phyloP scores from a whole-genome alignment of 2,113 vertebrate genomes.

The Bubo bubo region DNA sequence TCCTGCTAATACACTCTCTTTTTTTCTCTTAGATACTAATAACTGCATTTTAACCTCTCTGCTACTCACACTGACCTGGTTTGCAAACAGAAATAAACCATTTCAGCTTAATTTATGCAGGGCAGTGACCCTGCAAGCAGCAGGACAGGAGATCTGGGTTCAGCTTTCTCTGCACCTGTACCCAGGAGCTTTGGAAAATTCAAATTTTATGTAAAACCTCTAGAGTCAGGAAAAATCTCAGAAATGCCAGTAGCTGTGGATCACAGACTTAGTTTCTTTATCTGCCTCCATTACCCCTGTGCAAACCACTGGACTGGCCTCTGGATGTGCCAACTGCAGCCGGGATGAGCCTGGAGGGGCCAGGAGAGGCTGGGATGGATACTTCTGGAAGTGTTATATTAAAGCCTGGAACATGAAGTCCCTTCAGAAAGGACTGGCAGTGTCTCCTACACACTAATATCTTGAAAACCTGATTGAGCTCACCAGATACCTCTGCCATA shows the following conservation, averaged over 20 bases:
- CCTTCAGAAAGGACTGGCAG: background rate
- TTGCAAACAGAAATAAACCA: conserved; percentile 15
- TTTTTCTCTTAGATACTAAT: background rate
- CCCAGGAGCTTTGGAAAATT: background rate
- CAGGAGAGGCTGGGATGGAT: background rate
- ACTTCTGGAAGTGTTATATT: background rate
- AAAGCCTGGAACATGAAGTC: background rate
- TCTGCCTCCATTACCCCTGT: background rate
- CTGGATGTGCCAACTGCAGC: background rate
- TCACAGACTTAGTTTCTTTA: background rate
- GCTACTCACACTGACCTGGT: background rate
- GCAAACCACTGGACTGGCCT: background rate
- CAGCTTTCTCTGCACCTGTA: background rate
- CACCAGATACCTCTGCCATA: background rate
- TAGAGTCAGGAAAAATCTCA: background rate
- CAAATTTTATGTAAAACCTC: background rate
- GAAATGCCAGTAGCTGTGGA: background rate
- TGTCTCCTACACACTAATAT: background rate
- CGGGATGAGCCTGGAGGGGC: background rate
- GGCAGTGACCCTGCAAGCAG: background rate
- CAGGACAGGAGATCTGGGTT: background rate
- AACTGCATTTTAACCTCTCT: background rate
- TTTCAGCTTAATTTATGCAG: background rate
- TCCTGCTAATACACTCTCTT: background rate
- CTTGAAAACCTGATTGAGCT: background rate